phyloP scores from a whole-genome alignment of 2,113 vertebrate species.

The Miniopterus natalensis region DNA sequence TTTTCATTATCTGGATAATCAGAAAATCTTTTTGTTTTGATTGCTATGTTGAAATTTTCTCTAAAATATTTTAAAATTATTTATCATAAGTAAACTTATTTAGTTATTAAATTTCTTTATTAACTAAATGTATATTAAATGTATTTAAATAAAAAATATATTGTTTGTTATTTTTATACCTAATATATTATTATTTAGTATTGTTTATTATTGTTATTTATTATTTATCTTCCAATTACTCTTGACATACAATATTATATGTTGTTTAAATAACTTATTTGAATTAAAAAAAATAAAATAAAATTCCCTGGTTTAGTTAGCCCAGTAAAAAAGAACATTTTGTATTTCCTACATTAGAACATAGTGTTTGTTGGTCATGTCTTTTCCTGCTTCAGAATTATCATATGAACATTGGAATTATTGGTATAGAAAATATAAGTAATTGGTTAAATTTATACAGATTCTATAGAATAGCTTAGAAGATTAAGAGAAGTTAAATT shows the following conservation, averaged over 20 bases:
- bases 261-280: constrained; percentile 20
- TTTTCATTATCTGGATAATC: constrained; percentile 1
- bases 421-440: constrained; percentile 51
- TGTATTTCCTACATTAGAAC: neutral
- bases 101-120: constrained; percentile 18
- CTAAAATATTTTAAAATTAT: neutral
- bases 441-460: constrained; percentile 34
- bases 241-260: neutral
- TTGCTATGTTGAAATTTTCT: constrained; percentile 31
- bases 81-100: neutral
- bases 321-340: constrained; percentile 40
- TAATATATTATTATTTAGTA: neutral
- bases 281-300: neutral
- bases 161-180: neutral
- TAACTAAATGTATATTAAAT: constrained; percentile 10
- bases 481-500: constrained; percentile 27
- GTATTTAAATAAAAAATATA: neutral
- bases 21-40: constrained; percentile 33
- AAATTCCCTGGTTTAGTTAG: constrained; percentile 33
- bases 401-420: neutral
- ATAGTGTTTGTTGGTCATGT: neutral
- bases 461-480: neutral
- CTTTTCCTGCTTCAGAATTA: constrained; percentile 32
- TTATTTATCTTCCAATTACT: neutral
- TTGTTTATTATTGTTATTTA: neutral